Percentiles rank a stretch among this genome's conserved stretches.
Evolutionary conservation across 2,113 vertebrate species (phyloP).

Genomic region (Barnardius zonarius): DNA sequence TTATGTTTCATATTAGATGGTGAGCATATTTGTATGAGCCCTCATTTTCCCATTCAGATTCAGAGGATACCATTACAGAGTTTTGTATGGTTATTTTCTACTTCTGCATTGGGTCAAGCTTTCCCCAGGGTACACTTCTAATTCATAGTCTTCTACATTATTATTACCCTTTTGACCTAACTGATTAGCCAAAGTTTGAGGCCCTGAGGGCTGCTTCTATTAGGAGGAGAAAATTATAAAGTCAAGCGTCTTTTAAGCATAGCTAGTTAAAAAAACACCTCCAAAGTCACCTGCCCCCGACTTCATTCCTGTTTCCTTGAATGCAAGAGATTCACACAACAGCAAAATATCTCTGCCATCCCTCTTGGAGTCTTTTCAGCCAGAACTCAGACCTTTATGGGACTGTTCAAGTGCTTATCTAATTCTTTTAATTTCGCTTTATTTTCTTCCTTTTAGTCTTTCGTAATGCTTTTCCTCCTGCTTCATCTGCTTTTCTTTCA

Average conservation of each 20-base stretch:
- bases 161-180: constrained; percentile 65
- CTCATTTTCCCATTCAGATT: constrained; percentile 51
- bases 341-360: not conserved
- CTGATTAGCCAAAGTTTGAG: constrained; percentile 57
- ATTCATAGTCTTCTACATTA: constrained; percentile 58
- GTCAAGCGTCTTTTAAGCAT: constrained; percentile 29
- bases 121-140: constrained; percentile 54
- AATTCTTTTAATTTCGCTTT: not conserved
- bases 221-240: constrained; percentile 47
- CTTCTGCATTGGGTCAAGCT: constrained; percentile 54
- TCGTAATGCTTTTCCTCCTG: not conserved
- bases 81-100: constrained; percentile 57
- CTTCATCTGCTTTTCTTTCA: not conserved
- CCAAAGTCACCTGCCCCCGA: not conserved
- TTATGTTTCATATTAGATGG: constrained; percentile 65
- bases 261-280: constrained; percentile 34
- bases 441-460: not conserved
- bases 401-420: not conserved
- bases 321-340: not conserved
- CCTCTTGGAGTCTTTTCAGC: not conserved
- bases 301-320: not conserved
- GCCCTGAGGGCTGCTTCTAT: constrained; percentile 50
- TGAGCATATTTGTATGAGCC: constrained; percentile 45
- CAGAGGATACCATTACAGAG: constrained; percentile 59
- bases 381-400: not conserved